These are phyloP conservation scores for Nibea coibor DNA, from an alignment of 2,113 vertebrate species.

Conservation along the genomic window DNA sequence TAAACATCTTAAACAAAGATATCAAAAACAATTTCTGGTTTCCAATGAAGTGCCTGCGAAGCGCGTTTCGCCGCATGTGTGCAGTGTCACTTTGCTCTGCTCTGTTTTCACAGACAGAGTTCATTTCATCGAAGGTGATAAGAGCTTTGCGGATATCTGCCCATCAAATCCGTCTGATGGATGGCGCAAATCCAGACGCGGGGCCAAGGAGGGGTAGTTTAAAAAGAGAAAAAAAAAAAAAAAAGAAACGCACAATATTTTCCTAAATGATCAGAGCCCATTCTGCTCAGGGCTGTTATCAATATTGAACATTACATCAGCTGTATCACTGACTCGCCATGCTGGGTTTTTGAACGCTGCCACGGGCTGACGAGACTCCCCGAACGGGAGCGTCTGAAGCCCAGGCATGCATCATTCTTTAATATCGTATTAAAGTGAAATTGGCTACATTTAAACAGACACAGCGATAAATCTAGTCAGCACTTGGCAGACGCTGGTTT, in stretches of 20 bases:
- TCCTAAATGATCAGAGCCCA: slow-evolving; percentile 78
- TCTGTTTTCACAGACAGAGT: slow-evolving; percentile 54
- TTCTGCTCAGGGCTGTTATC: slow-evolving; percentile 78
- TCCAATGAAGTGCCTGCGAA: background rate
- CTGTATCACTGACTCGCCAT: slow-evolving; percentile 39
- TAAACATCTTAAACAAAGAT: slow-evolving; percentile 7
- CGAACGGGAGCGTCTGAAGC: slow-evolving; percentile 50
- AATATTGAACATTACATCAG: slow-evolving; percentile 83
- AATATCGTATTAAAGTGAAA: slow-evolving; percentile 85
- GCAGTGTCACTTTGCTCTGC: background rate
- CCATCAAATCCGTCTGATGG: slow-evolving; percentile 62
- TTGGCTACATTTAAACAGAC: slow-evolving; percentile 85
- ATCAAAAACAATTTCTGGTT: slow-evolving; percentile 25
- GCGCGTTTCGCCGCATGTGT: slow-evolving; percentile 4
- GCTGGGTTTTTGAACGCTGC: slow-evolving; percentile 56
- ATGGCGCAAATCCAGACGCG: slow-evolving; percentile 43
- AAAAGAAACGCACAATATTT: slow-evolving; percentile 59
- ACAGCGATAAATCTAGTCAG: slow-evolving; percentile 78
- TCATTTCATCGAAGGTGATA: slow-evolving; percentile 59
- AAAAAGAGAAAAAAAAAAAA: background rate
- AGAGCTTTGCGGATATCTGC: slow-evolving; percentile 60
- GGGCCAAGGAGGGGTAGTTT: slow-evolving; percentile 49
- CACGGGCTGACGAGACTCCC: slow-evolving; percentile 46
- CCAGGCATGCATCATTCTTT: slow-evolving; percentile 83
- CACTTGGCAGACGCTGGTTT: slow-evolving; percentile 65